Conservation (phyloP, 1,140 invertebrate genomes). For the Augochlora pura region DNA sequence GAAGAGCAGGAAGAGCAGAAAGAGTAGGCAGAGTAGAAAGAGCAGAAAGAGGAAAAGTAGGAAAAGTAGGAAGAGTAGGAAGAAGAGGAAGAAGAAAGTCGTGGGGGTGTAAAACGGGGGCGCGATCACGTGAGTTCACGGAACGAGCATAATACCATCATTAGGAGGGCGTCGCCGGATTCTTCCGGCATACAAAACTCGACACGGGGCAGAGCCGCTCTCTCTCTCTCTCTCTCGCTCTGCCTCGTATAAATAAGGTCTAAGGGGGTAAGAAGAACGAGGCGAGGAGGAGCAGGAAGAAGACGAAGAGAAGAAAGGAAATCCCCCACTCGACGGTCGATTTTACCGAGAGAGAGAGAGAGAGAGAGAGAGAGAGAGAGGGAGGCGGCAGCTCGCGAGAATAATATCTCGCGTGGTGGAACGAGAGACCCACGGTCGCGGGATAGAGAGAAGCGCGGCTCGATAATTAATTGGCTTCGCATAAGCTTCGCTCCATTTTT, state of each 20-base stretch:
- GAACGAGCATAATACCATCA: conserved; percentile 66
- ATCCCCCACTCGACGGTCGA: conserved; percentile 42
- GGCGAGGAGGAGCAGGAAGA: conserved; percentile 1
- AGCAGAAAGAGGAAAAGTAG: too few relatives aligned
- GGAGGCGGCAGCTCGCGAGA: conserved; percentile 22
- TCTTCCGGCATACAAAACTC: conserved; percentile 62
- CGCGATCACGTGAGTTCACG: conserved; percentile 48
- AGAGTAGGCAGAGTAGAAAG: too few relatives aligned
- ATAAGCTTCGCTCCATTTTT: conserved; percentile 62
- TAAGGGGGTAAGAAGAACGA: neutral
- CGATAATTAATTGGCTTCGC: conserved; percentile 65
- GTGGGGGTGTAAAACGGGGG: neutral
- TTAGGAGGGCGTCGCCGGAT: conserved; percentile 61
- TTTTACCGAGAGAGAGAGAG: conserved; percentile 48
- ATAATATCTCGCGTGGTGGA: conserved; percentile 47
- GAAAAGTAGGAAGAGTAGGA: too few relatives aligned
- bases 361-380: too few relatives aligned
- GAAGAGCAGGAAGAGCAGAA: too few relatives aligned
- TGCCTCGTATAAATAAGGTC: conserved; percentile 55
- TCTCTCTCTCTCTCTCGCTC: neutral
- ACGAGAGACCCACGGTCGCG: neutral
- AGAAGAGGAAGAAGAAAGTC: neutral
- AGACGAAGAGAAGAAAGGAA: conserved; percentile 26
- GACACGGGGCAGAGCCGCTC: conserved; percentile 39
- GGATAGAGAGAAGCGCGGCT: conserved; percentile 31